Base-by-base conservation (phyloP, 2,113 vertebrate genomes). In the Alethe castanea region DNA sequence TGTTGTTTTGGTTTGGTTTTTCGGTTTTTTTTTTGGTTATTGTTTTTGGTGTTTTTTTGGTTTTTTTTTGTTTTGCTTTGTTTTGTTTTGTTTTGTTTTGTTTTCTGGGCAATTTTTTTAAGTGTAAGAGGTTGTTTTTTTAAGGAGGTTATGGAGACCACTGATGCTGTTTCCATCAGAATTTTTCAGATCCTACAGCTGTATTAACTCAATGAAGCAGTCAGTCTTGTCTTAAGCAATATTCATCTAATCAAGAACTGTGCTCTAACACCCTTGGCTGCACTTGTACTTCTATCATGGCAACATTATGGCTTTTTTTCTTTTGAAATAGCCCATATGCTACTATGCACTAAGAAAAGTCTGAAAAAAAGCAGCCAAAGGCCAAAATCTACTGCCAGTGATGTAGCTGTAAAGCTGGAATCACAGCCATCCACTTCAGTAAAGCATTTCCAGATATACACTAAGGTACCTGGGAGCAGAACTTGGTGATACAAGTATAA, bases 161-260 rank as follows among this genome's bases (percentile, higher is more conserved):
- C n/a, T 47, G 53, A 24, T 76, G 38, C 28, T 88, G 38, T 92
- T 97, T 92, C 42, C 47, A 82, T 62, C 54, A 90, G 50, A 94
- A 80, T 82, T 54, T 94, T 88, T 90, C 89, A 94, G 50, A 86
- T 95, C 48, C 82, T 61, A 84, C 61, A 86, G 72, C 81, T 88
- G 69, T 20, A 24, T 94, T 93, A 94, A 91, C 76, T 90, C 87
- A 95, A 60, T 70, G 94, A 92, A 93, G 85, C 76, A 93, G 91
- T 92, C 87, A 81, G 65, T 93, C 81, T 88, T 96, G 84, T 96
- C 91, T 95, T 92, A 94, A 88, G 54, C 61, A 94, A 87, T 94
- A 95, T 91, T 94, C 62, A 57, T 82, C 79, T 93, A 95, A 96
- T 94, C 90, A 97, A 92, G 84, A 71, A 57, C 72, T 77, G n/a